Evolutionary conservation across 2,888 invertebrate species (phyloP).

Genomic region (Leptothorax acervorum): DNA sequence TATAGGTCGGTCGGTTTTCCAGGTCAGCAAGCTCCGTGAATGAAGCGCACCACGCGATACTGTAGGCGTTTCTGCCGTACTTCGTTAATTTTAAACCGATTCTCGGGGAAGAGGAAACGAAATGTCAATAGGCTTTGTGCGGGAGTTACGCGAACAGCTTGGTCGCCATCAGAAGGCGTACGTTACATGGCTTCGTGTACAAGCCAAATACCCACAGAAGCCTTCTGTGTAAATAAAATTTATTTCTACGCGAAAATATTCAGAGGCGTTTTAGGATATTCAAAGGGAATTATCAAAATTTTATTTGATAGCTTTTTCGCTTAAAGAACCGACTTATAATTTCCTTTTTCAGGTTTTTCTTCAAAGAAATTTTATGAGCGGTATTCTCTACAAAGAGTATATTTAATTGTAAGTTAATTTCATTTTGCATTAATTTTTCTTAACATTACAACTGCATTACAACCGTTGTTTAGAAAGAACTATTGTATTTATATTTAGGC

Average conservation of each 20-base stretch:
- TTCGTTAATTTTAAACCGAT: conserved; percentile 71
- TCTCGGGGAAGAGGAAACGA: conserved; percentile 60
- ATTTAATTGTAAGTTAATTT: neutral
- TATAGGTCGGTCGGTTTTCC: conserved; percentile 69
- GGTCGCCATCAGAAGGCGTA: neutral
- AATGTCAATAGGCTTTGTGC: conserved; percentile 48
- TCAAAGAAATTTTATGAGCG: neutral
- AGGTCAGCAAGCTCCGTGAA: conserved; percentile 70
- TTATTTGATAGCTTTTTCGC: neutral
- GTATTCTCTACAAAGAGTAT: neutral
- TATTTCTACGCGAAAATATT: neutral
- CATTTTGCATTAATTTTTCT: neutral
- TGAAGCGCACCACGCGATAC: conserved; percentile 62
- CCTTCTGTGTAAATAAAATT: neutral
- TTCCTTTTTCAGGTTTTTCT: neutral
- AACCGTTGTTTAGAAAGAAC: neutral
- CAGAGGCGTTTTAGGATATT: neutral
- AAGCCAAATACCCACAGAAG: neutral
- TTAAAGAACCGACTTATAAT: neutral
- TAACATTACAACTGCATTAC: neutral
- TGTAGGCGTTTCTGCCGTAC: conserved; percentile 58
- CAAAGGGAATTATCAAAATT: neutral
- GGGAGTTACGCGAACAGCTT: conserved; percentile 27
- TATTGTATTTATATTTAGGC: neutral
- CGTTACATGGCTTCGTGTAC: conserved; percentile 37